These are phyloP conservation scores for Gymnoscopelus microlampas DNA, from an alignment of 2,797 vertebrate genomes.

Conservation along the genomic window DNA sequence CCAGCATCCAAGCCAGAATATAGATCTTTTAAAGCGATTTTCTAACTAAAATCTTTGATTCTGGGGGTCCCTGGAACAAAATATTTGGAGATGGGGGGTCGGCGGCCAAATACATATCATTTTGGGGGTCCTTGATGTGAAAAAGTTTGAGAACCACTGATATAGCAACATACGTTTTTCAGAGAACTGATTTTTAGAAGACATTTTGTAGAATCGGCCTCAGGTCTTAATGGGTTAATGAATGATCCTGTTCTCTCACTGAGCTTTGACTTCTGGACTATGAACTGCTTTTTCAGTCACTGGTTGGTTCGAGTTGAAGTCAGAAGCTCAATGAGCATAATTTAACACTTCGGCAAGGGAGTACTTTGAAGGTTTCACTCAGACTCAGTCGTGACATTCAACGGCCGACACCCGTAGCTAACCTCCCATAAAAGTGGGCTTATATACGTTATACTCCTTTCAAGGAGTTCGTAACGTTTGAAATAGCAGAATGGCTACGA, in stretches of 20 bases:
- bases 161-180: too few relatives aligned
- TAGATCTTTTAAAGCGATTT: too few relatives aligned
- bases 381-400: not conserved
- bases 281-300: slow-evolving; percentile 6
- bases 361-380: slow-evolving; percentile 2
- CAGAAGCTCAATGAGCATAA: slow-evolving; percentile 20
- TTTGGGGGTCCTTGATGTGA: too few relatives aligned
- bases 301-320: slow-evolving; percentile 20
- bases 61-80: too few relatives aligned
- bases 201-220: too few relatives aligned
- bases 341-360: slow-evolving; percentile 13
- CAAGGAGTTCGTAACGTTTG: slow-evolving; percentile 22
- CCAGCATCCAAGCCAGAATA: too few relatives aligned
- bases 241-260: not conserved
- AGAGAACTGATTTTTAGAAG: too few relatives aligned
- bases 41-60: too few relatives aligned
- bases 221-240: not conserved
- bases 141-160: too few relatives aligned
- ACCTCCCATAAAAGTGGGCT: not conserved
- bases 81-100: too few relatives aligned
- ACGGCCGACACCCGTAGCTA: slow-evolving; percentile 3
- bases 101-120: too few relatives aligned
- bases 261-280: not conserved
- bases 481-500: slow-evolving; percentile 7
- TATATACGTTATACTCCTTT: slow-evolving; percentile 12